Evolutionary conservation across 1,140 invertebrate species (phyloP), one percentile per base, ranked within the genome.

Genomic region (Bombus affinis): DNA sequence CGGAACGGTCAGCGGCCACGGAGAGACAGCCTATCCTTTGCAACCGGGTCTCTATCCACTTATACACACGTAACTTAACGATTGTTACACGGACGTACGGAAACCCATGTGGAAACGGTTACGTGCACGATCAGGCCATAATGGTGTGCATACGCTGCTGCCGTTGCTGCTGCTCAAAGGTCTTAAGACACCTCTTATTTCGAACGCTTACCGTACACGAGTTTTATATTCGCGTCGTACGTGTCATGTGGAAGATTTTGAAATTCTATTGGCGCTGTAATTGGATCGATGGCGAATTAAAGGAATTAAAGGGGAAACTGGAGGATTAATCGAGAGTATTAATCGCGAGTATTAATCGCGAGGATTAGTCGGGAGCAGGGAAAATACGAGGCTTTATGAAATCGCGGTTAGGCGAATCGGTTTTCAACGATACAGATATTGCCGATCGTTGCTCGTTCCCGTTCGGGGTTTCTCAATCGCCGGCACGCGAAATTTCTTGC

Each of bases 1-100:
- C 72, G 65, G 86, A 88, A 88, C 83, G 72, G 83, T 81, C 83
- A 74, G 83, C 86, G 39, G 83, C 59, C 68, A 80, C 73, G 47
- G 59, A 47, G 82, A 86, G 66, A 84, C 81, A 78, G 83, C 62
- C 59, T 82, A 86, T 82, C 84, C 71, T 86, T 83, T 71, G 80
- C 85, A 83, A 83, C 57, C 47, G 39, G 66, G n/a, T 53, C 53
- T 70, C 65, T 37, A 5, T 28, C 39, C 59, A 35, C 75, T 18
- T 53, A 18, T 35, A 71, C 32, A 77, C 65, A 39, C 82, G 47
- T 42, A 57, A 22, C 22, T 44, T 62, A 83, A 83, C 80, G 85
- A 86, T 86, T 73, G 74, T 77, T 77, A 53, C 86, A 73, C 22
- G 9, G 2, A 42, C 35, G 18, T 3, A 13, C 13, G n/a, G 35